These are phyloP conservation scores for Corythornis vintsioides DNA, from an alignment of 2,113 vertebrate species.

Conservation along the genomic window DNA sequence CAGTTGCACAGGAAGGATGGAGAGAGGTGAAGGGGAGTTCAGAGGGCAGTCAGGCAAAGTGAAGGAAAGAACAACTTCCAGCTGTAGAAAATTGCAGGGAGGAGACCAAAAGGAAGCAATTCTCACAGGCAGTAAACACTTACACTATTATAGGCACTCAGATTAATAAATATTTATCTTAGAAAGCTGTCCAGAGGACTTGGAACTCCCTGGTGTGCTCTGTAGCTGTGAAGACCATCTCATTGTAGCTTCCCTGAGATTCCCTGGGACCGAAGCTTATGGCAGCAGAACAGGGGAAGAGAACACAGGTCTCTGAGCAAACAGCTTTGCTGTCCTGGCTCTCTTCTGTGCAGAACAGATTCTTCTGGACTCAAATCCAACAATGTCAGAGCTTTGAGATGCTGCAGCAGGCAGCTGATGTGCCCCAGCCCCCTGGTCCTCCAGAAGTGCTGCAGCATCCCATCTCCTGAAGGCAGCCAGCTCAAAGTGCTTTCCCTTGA, in stretches of 20 bases:
- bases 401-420: background rate
- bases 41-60: slow-evolving; percentile 22
- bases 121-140: slow-evolving; percentile 29
- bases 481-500: background rate
- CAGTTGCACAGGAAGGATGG: slow-evolving; percentile 46
- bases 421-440: background rate
- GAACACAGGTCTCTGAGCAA: background rate
- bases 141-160: background rate
- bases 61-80: slow-evolving; percentile 56
- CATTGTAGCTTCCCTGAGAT: background rate
- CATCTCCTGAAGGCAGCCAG: background rate
- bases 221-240: background rate
- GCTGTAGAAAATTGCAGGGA: slow-evolving; percentile 51
- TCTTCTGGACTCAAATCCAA: background rate
- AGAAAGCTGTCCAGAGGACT: background rate
- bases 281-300: background rate
- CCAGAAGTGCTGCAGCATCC: background rate
- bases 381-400: background rate
- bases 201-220: background rate
- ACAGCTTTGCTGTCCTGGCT: background rate
- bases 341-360: background rate
- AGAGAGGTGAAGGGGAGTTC: slow-evolving; percentile 41
- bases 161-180: slow-evolving; percentile 55
- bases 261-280: background rate
- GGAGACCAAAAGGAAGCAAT: slow-evolving; percentile 56